These are phyloP conservation scores for Zapus hudsonius DNA, from an alignment of 2,113 vertebrate species.

Conservation along the genomic window DNA sequence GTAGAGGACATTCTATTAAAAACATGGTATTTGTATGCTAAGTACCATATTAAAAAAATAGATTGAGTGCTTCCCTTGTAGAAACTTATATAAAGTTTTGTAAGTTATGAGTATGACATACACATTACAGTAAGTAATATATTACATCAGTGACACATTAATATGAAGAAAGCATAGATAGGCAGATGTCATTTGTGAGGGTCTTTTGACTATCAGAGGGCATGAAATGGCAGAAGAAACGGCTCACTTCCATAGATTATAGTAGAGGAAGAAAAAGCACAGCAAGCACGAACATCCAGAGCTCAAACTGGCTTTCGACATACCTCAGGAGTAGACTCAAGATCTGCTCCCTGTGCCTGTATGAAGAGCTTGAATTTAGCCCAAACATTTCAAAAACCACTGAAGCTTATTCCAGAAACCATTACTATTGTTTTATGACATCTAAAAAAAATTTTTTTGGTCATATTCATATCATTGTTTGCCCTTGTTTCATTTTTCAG, in stretches of 20 bases:
- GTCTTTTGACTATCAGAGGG: background rate
- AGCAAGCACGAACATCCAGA: no score
- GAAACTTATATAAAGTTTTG: background rate
- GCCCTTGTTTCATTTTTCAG: slow-evolving; percentile 80
- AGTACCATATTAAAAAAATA: background rate
- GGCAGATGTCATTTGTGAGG: background rate
- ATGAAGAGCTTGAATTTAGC: slow-evolving; percentile 36
- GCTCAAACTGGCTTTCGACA: no score
- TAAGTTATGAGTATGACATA: background rate
- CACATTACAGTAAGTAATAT: background rate
- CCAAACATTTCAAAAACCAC: background rate
- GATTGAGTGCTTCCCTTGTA: background rate
- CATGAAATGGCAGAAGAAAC: no score
- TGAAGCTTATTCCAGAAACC: background rate
- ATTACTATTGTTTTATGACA: background rate
- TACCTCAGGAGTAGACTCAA: no score
- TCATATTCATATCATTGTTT: background rate
- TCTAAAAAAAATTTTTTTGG: slow-evolving; percentile 7
- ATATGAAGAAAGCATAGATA: background rate
- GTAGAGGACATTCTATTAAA: background rate
- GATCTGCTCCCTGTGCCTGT: no score
- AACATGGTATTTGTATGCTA: background rate
- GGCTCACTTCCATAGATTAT: no score
- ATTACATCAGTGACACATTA: background rate
- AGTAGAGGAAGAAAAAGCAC: no score